These are phyloP conservation scores for Notodonta ziczac DNA, from an alignment of 2,888 invertebrate genomes.

Conservation along the genomic window DNA sequence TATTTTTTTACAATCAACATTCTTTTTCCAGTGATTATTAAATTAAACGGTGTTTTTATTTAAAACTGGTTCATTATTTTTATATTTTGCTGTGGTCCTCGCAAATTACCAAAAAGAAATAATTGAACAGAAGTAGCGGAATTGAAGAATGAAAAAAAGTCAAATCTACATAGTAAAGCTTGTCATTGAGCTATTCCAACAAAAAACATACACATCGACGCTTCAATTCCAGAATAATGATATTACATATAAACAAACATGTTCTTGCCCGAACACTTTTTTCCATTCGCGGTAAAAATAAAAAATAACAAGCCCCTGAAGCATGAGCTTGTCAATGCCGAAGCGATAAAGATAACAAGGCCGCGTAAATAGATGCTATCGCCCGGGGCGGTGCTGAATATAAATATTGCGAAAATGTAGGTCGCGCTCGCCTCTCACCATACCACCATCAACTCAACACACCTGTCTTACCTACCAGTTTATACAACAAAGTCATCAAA, in stretches of 20 bases:
- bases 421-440: conserved; percentile 35
- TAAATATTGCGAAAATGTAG: conserved; percentile 40
- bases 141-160: too few relatives aligned
- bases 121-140: too few relatives aligned
- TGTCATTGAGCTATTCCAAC: too few relatives aligned
- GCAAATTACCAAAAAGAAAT: too few relatives aligned
- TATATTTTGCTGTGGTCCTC: too few relatives aligned
- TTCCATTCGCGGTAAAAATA: conserved; percentile 31
- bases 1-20: conserved; percentile 15
- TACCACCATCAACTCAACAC: conserved; percentile 10
- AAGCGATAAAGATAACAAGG: conserved; percentile 48
- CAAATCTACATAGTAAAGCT: too few relatives aligned
- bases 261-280: conserved; percentile 6
- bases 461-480: conserved; percentile 12
- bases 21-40: neutral
- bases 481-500: too few relatives aligned
- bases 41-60: neutral
- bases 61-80: too few relatives aligned
- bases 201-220: neutral
- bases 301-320: conserved; percentile 47
- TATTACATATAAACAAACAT: conserved; percentile 15
- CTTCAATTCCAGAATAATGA: conserved; percentile 4
- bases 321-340: conserved; percentile 43
- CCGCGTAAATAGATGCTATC: conserved; percentile 43
- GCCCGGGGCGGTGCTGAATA: conserved; percentile 29